A percentile compares a stretch with the other conserved stretches of the same genome.
Conservation (phyloP, 1,140 invertebrate genomes). For the Drosophila sp. region DNA sequence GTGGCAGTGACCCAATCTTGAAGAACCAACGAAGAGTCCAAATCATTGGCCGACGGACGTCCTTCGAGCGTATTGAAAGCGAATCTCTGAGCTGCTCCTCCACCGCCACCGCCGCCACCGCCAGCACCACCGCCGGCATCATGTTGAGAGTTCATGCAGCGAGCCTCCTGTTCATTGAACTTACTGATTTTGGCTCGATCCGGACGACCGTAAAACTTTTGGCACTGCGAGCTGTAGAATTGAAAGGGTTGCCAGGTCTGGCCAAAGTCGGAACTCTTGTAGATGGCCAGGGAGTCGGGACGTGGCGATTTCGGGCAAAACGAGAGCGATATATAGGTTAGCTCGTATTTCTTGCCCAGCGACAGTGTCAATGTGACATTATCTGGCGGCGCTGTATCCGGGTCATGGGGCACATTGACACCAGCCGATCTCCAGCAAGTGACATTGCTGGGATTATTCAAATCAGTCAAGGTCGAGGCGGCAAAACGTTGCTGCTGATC, state of each 20-base stretch:
- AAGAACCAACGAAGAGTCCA: constrained; percentile 97
- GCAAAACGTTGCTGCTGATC: constrained; percentile 86
- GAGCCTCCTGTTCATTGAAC: constrained; percentile 96
- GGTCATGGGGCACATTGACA: constrained; percentile 88
- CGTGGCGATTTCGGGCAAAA: constrained; percentile 95
- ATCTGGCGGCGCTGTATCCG: constrained; percentile 90
- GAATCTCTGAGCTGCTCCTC: constrained; percentile 88
- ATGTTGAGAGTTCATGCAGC: constrained; percentile 94
- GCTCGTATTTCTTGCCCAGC: constrained; percentile 98
- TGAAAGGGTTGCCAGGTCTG: constrained; percentile 98
- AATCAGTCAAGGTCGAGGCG: constrained; percentile 93
- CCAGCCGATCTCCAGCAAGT: constrained; percentile 98
- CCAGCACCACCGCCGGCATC: constrained; percentile 85
- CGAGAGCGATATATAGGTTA: constrained; percentile 98
- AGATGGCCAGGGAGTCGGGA: constrained; percentile 98
- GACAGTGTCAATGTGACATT: constrained; percentile 96
- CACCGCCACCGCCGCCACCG: constrained; percentile 83
- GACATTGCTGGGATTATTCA: constrained; percentile 98
- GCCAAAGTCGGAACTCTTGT: constrained; percentile 97
- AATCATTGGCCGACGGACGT: constrained; percentile 95
- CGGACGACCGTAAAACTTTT: constrained; percentile 92
- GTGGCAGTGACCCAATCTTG: constrained; percentile 99
- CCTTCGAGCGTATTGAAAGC: constrained; percentile 98
- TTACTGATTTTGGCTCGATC: constrained; percentile 94
- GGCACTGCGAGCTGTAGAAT: constrained; percentile 96